A percentile compares a stretch with the other conserved stretches of the same genome.
Conservation (phyloP, 1,140 invertebrate genomes). For the Apis laboriosa region DNA sequence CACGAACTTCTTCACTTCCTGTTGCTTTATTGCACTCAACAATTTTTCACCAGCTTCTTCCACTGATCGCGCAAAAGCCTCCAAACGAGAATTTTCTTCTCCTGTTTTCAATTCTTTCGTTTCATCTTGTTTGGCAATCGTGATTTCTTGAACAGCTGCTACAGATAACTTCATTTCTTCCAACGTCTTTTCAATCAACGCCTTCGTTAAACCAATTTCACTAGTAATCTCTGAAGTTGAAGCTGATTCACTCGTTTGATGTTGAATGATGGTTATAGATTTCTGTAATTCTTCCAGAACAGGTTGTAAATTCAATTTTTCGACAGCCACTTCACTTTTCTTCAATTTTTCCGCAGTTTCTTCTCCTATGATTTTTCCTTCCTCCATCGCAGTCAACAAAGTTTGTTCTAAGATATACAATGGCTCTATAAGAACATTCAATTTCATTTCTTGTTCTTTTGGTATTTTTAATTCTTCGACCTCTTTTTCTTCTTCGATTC, state of each 20-base stretch:
- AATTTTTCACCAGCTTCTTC: constrained; percentile 37
- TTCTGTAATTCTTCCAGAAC: constrained; percentile 44
- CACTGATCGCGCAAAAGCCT: constrained; percentile 41
- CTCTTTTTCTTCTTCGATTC: constrained; percentile 39
- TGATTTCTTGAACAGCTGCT: constrained; percentile 37
- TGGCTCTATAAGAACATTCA: constrained; percentile 45
- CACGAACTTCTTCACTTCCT: background rate
- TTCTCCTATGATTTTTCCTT: background rate
- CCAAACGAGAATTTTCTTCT: constrained; percentile 33
- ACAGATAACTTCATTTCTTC: constrained; percentile 34
- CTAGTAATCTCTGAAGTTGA: background rate
- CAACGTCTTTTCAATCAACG: constrained; percentile 13
- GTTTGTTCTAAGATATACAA: constrained; percentile 67
- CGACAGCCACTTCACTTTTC: constrained; percentile 2
- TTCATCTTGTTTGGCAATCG: constrained; percentile 38
- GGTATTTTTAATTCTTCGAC: constrained; percentile 12
- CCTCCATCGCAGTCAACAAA: constrained; percentile 14
- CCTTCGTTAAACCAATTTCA: background rate
- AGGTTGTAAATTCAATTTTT: constrained; percentile 41
- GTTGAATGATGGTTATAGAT: constrained; percentile 44
- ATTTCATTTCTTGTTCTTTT: constrained; percentile 9
- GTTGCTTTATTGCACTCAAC: background rate
- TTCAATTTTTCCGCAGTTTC: constrained; percentile 13
- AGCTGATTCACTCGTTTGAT: constrained; percentile 18
- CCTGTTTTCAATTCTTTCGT: constrained; percentile 27